A percentile compares a stretch with the other conserved stretches of the same genome.
phyloP scores from a whole-genome alignment of 2,113 vertebrate species.

The Galeopterus variegatus region DNA sequence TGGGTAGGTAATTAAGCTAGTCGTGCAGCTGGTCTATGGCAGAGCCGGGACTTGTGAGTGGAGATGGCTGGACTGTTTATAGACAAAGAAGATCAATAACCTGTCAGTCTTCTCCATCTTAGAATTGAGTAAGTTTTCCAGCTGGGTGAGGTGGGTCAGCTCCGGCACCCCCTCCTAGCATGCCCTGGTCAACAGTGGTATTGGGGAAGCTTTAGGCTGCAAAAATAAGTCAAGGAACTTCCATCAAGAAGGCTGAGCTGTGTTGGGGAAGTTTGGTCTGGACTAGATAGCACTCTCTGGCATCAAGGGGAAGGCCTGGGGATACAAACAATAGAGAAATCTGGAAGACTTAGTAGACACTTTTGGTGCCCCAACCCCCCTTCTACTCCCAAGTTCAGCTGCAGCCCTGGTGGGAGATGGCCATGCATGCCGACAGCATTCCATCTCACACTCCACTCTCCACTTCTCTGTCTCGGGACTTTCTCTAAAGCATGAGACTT shows the following conservation, averaged over 20 bases:
- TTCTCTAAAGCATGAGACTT: not conserved
- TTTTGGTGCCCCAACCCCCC: not conserved
- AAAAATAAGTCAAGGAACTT: not conserved
- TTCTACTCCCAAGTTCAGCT: not conserved
- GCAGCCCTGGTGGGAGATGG: not conserved
- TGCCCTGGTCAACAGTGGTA: not conserved
- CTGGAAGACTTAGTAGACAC: not conserved
- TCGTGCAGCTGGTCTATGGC: not conserved
- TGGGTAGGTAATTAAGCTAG: not conserved
- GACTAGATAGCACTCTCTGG: not conserved
- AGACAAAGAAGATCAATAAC: not conserved
- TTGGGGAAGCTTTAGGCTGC: not conserved
- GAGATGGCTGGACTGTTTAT: not conserved
- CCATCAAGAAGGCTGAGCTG: not conserved
- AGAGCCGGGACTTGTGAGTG: not conserved
- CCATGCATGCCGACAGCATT: accelerated
- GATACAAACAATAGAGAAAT: not conserved
- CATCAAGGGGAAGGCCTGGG: not conserved
- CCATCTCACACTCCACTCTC: not conserved
- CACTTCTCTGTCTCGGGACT: not conserved
- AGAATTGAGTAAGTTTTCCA: not conserved
- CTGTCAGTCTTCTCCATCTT: not conserved
- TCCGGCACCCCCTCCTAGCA: not conserved
- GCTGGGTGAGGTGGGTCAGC: not conserved
- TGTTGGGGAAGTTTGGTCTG: not conserved